Evolutionary conservation across 2,113 vertebrate species (phyloP).

Genomic region (Anguilla rostrata): DNA sequence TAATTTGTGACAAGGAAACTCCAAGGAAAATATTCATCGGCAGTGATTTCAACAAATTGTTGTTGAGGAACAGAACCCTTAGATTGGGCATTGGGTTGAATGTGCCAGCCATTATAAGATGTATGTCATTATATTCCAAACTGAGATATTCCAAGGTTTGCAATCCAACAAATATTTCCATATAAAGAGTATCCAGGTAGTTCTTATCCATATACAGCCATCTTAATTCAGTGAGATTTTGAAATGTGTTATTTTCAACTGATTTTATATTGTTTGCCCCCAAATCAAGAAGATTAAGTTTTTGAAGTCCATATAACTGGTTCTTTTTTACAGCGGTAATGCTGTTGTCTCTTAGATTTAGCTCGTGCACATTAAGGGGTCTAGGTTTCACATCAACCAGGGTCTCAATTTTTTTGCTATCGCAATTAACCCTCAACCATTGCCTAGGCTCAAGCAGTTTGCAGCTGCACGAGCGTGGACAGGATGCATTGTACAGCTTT

Average conservation of each 20-base stretch:
- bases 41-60: constrained; percentile 91
- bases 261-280: constrained; percentile 94
- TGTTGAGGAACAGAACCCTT: constrained; percentile 93
- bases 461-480: constrained; percentile 87
- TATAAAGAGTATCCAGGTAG: constrained; percentile 87
- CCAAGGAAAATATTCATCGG: constrained; percentile 89
- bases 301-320: constrained; percentile 88
- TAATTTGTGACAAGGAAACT: constrained; percentile 93
- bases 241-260: constrained; percentile 94
- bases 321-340: constrained; percentile 88
- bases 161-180: constrained; percentile 91
- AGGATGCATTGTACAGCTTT: constrained; percentile 66
- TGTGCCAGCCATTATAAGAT: constrained; percentile 86
- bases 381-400: constrained; percentile 87
- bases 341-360: constrained; percentile 94
- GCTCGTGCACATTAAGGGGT: constrained; percentile 82
- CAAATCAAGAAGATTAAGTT: constrained; percentile 88
- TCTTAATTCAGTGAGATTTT: constrained; percentile 85
- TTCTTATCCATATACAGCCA: constrained; percentile 99
- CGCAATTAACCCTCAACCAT: constrained; percentile 94
- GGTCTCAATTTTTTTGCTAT: constrained; percentile 91
- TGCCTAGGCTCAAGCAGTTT: constrained; percentile 82
- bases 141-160: constrained; percentile 95
- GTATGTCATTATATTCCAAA: constrained; percentile 97
- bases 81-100: constrained; percentile 93